Percentiles rank a stretch among this genome's conserved stretches.
phyloP scores from a whole-genome alignment of 2,888 invertebrate genomes.

The Bembecia ichneumoniformis region DNA sequence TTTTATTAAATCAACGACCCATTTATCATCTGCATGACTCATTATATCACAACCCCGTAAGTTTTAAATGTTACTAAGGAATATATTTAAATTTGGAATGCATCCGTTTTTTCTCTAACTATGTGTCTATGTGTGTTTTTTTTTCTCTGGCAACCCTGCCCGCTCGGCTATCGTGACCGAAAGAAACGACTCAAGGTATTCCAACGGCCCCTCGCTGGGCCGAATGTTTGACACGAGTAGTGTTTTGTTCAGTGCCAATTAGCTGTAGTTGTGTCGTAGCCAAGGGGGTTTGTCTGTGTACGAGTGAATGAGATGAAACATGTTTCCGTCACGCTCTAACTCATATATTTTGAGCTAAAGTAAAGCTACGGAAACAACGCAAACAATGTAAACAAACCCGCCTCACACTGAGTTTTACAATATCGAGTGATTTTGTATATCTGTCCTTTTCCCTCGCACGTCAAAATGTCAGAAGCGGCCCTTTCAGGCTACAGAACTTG shows the following conservation, averaged over 20 bases:
- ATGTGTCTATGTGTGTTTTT: constrained; percentile 78
- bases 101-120: constrained; percentile 73
- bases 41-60: constrained; percentile 27
- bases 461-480: no score
- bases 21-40: constrained; percentile 11
- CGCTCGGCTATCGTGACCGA: constrained; percentile 75
- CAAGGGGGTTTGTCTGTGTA: constrained; percentile 68
- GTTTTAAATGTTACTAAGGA: constrained; percentile 4
- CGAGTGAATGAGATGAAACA: constrained; percentile 40
- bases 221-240: constrained; percentile 40
- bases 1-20: neutral
- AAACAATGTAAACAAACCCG: no score
- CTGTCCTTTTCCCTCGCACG: no score
- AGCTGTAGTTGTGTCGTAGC: constrained; percentile 69
- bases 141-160: constrained; percentile 79
- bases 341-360: no score
- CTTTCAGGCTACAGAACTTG: no score
- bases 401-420: no score
- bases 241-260: constrained; percentile 54
- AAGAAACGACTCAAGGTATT: constrained; percentile 73
- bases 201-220: constrained; percentile 18
- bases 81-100: constrained; percentile 36
- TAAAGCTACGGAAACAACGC: no score
- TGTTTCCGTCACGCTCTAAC: constrained; percentile 32
- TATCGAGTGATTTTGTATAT: no score